phyloP scores from a whole-genome alignment of 2,113 vertebrate genomes.

The Vireo altiloquus region DNA sequence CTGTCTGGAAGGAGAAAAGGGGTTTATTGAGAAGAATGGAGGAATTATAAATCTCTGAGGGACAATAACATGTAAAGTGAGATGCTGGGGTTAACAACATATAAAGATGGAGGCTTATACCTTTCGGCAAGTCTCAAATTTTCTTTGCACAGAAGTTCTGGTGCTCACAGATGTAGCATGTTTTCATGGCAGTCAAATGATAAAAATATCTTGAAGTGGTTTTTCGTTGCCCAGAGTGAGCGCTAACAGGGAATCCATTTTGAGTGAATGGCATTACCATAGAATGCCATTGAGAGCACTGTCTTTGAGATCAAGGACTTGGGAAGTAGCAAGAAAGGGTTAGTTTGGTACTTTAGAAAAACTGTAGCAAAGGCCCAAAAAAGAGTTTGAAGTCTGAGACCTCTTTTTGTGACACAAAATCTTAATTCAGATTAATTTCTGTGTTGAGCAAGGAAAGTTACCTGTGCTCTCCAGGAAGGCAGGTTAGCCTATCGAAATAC shows the following conservation, averaged over 20 bases:
- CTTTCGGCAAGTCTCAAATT: background rate
- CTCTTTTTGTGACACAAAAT: background rate
- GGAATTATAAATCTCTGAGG: background rate
- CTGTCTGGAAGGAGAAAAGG: background rate
- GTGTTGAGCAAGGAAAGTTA: background rate
- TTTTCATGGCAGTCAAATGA: background rate
- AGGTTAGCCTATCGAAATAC: background rate
- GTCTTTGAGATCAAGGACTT: background rate
- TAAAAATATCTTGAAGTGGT: background rate
- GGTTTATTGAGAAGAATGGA: background rate
- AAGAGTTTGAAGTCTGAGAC: background rate
- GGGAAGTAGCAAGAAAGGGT: background rate
- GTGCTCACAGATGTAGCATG: background rate
- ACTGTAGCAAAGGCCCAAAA: background rate
- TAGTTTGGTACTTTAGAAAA: background rate
- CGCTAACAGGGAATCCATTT: background rate
- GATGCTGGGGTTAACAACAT: background rate
- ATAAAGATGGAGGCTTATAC: background rate
- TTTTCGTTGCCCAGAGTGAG: background rate
- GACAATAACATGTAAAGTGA: background rate
- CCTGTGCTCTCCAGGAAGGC: background rate
- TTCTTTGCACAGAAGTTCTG: background rate
- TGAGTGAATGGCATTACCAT: background rate
- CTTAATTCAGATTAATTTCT: background rate
- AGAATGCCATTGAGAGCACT: background rate